Base-by-base conservation (phyloP, 2,113 vertebrate species). In the Oxyruncus cristatus region DNA sequence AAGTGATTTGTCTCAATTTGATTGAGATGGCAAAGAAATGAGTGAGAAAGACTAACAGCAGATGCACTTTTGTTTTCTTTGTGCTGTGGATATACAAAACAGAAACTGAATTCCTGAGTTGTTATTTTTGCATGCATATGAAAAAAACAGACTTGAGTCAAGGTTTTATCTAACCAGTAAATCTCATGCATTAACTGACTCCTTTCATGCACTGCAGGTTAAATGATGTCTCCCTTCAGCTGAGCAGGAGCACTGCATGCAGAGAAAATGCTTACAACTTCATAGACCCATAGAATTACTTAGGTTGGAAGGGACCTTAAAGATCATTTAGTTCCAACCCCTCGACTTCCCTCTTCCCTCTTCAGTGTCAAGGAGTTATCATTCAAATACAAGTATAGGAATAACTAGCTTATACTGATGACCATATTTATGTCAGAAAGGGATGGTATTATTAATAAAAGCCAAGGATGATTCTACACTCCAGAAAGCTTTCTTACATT, bases 11-110 rank as follows among this genome's bases (percentile, higher is more conserved):
- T 89, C 92, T 96, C 93, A 68, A 92, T 85, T 85, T 89, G 89
- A 87, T 58, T 77, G 85, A 85, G 75, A 85, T 80, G 65, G 80
- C 50, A 91, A 67, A 93, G 70, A 59, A 56, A 96, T 42, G n/a
- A 82, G 73, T 67, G 58, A 93, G 92, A 88, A 95, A 88, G 84
- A 85, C 32, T 41, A 56, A 37, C 52, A 96, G 67, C 83, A 93
- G 67, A 94, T 92, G 85, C 33, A 93, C 75, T 94, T 95, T n/a
- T 88, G 74, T 93, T 92, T 94, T 92, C 58, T 78, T 89, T 85
- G 53, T 82, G 49, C 73, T 58, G 52, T 12, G 18, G 41, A 94
- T 95, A 97, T 94, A 86, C 37, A 90, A 94, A 90, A 79, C 6
- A 91, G 91, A 89, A 94, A 53, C 42, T 58, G 78, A 95, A 91